Base-by-base conservation (phyloP, 2,797 vertebrate genomes). In the Myoxocephalus aenaeus region DNA sequence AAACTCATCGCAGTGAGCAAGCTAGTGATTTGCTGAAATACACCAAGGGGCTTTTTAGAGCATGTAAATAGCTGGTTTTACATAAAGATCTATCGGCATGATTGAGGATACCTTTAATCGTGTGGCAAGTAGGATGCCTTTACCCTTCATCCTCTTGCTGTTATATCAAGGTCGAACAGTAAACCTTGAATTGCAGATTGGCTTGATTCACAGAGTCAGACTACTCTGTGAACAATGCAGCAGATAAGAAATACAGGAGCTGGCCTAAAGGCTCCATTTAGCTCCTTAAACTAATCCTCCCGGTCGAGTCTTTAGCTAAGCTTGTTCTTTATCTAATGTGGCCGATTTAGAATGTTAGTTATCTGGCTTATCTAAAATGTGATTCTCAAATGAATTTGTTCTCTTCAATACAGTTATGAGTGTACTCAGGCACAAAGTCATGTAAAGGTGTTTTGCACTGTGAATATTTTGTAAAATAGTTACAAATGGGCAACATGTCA, bases 171-270 rank as follows among this genome's bases (percentile, higher is more conserved):
- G 85, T 90, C 59, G 22, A 77, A 54, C 50, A 34, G 42, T 36
- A 59, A 80, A 73, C 32, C 58, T 84, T 89, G 68, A 90, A 84
- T 82, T 88, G 81, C 85, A 88, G 75, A 90, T 91, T 75, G 73
- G 51, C 66, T 82, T 65, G 36, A 82, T 79, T 84, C 70, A 56
- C 15, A 1, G 62, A 56, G 5, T 83, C 44, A 64, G 56, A 56
- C 29, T 7, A 9, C 62, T 75, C 64, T 51, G 65, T 70, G 81
- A 89, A 81, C 79, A 89, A 63, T 64, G 46, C 36, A 74, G 57
- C 54, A 46, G 85, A 86, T 79, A 82, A 83, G 84, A 84, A 83
- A 84, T 68, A 50, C 22, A 10, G 17, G 25, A 76, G 79, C 74
- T 72, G 80, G 48, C 82, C 79, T 74, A 53, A 86, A 87, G 81